These are phyloP conservation scores for Phymorhynchus buccinoides DNA, from an alignment of 1,140 invertebrate genomes.

Conservation along the genomic window DNA sequence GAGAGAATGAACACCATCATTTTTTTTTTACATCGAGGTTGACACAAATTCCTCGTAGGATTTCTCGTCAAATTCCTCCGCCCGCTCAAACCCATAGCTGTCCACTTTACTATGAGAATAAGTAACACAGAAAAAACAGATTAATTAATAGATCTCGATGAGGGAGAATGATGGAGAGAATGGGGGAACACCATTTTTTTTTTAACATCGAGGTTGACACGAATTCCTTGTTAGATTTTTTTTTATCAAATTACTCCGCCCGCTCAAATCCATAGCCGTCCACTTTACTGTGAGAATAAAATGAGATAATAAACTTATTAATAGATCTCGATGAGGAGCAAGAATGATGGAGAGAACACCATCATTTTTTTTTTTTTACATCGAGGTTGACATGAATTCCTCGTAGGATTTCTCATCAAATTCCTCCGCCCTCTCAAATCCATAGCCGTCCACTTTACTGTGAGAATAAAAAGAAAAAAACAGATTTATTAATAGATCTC, in stretches of 20 bases:
- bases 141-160: no score
- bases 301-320: background rate
- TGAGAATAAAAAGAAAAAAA: background rate
- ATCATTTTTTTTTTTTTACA: background rate
- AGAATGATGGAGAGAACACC: no score
- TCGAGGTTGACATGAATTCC: background rate
- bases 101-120: constrained; percentile 56
- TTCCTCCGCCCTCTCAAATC: background rate
- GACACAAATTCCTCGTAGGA: constrained; percentile 91
- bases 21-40: constrained; percentile 73
- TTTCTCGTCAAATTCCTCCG: constrained; percentile 87
- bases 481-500: background rate
- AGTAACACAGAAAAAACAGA: no score
- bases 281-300: constrained; percentile 38
- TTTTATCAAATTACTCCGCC: constrained; percentile 68
- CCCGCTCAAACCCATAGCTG: constrained; percentile 89
- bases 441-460: background rate
- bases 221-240: no score
- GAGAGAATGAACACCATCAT: no score
- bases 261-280: constrained; percentile 89
- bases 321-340: no score
- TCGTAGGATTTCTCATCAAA: background rate
- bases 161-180: no score
- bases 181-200: no score
- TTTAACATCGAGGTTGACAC: no score